Evolutionary conservation across 2,888 invertebrate genomes (phyloP).

Genomic region (Chymomyza caudatula): DNA sequence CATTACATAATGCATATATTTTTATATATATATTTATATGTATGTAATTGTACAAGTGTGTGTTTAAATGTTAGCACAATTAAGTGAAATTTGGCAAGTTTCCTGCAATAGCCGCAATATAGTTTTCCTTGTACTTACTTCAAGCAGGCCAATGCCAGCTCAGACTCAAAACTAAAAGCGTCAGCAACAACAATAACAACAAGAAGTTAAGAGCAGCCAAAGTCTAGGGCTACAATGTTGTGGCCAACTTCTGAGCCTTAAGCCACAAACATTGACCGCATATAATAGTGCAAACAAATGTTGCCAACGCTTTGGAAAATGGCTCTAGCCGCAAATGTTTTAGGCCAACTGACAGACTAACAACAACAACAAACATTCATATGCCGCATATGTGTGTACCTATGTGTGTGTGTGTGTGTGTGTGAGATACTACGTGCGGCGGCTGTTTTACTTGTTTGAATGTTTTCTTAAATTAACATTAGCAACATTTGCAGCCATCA

Average conservation of each 20-base stretch:
- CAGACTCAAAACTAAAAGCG: not conserved
- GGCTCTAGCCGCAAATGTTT: constrained; percentile 16
- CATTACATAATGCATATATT: not conserved
- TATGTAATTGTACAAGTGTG: not conserved
- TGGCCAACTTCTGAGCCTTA: constrained; percentile 2
- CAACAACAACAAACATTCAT: not conserved
- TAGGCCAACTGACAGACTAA: not conserved
- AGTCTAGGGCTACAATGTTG: not conserved
- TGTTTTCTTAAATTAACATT: constrained; percentile 74
- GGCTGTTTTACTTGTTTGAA: constrained; percentile 21
- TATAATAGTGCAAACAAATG: constrained; percentile 69
- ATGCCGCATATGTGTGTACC: not conserved
- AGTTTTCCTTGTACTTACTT: not conserved
- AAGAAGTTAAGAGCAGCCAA: constrained; percentile 41
- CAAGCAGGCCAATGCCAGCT: not conserved
- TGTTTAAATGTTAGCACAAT: not conserved
- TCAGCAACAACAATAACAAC: constrained; percentile 26
- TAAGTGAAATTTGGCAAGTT: not conserved
- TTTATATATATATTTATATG: not conserved
- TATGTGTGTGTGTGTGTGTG: too few relatives aligned
- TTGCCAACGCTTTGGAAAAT: constrained; percentile 42
- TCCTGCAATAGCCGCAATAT: not conserved
- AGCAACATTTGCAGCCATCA: constrained; percentile 65
- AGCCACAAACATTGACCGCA: constrained; percentile 49
- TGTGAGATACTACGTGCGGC: too few relatives aligned